Base-by-base conservation (phyloP, 2,113 vertebrate species). In the Microcebus ravelobensis region DNA sequence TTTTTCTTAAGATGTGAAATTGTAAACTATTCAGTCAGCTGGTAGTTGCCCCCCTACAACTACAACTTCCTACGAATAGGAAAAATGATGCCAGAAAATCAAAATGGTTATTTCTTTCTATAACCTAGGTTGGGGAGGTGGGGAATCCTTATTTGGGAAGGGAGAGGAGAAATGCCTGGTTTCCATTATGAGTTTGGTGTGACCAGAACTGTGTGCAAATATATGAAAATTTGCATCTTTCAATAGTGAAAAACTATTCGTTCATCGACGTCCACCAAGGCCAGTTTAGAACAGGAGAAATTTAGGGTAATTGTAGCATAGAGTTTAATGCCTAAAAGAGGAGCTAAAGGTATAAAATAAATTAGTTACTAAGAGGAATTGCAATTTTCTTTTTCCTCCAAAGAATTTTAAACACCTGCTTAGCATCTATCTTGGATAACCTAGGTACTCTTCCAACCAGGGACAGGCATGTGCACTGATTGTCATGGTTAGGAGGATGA, bases 1-100 rank as follows among this genome's bases (percentile, higher is more conserved):
- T 96, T 20, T 96, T 96, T 88, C 81, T 42, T 15, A 92, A 80
- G 59, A 48, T 67, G 1, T 59, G 15, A 87, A 85, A 87, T 74
- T 0, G 0, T 74, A 82, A 79, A 70, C 27, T 95, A 90, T 61
- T 5, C 3, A 29, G 1, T 76, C 27, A 13, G 70, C 94, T 6
- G 52, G 18, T 31, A 27, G 11, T 36, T 59, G 36, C 9, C 48
- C 90, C 84, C 42, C n/a, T 86, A 85, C 42, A 42, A 42, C 42
- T 42, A 42, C 42, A 42, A 42, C 42, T 42, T 42, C 42, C 42
- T 42, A 42, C 42, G 57, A 82, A 4, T 4, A 88, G 39, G 59
- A 89, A 71, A 74, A 14, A 25, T 12, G 63, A 86, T 25, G 0
- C 0, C 17, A 76, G 10, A 63, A 4, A 13, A 55, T 85, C 20